Base-by-base conservation (phyloP, 2,113 vertebrate genomes). In the Archocentrus centrarchus region DNA sequence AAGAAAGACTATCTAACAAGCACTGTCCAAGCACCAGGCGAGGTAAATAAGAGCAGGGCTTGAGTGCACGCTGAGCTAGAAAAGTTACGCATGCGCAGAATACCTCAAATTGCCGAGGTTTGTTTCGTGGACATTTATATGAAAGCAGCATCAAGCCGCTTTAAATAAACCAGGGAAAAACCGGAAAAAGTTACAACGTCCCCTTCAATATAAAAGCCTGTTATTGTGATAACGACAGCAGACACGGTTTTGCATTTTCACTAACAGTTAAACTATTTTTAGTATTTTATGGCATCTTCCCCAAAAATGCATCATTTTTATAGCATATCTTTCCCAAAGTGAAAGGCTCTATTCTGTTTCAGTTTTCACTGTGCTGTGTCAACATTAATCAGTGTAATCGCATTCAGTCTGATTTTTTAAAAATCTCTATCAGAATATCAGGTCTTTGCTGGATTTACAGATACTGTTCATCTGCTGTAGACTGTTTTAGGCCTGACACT, bases 21-120 rank as follows among this genome's bases (percentile, higher is more conserved):
- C 24, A 24, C 6, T 17, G 27, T 24, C n/a, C 22, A 27, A 22
- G 14, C 44, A 53, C 7, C 6, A 24, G 13, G 57, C 2, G 53
- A 62, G 62, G 24, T 57, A 11, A 59, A 24, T 57, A 30, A 50
- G 27, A 73, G 22, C 22, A 22, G 22, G 66, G 32, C 47, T 39
- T 53, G 44, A 53, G 7, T 73, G 41, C 55, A 53, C 61, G 82
- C 83, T 76, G 89, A 27, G 62, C 81, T 9, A 62, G 79, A 89
- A 88, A 81, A 61, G 75, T 30, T 2, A 82, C 95, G 95, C 95
- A 88, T 94, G 95, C 93, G 93, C 92, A 92, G 84, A 91, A 32
- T 41, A 35, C 11, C 62, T 6, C 75, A 22, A 82, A 79, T 82
- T 57, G 90, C 86, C 77, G 81, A 79, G 91, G 88, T 86, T 93